Base-by-base conservation (phyloP, 2,797 vertebrate species). In the Neosalanx taihuensis region DNA sequence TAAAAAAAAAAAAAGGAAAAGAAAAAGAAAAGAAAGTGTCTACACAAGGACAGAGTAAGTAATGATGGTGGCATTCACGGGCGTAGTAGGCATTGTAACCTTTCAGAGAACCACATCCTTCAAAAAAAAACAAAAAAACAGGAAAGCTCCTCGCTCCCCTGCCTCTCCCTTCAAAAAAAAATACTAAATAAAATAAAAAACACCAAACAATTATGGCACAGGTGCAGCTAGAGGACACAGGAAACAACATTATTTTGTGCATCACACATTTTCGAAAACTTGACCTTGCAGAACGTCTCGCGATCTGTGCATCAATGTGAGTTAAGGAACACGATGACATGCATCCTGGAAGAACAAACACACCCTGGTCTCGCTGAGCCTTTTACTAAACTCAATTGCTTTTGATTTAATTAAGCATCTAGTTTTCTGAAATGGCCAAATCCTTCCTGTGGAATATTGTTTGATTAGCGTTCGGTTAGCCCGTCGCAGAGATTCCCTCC, bases 61-160 rank as follows among this genome's bases (percentile, higher is more conserved):
- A 78, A 81, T 81, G 75, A 76, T 70, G 75, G 70, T 83, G 79
- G 76, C 76, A 76, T 83, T 81, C 73, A 69, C 67, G 46, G 67
- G 64, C 73, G 18, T 78, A 79, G 76, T 73, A 74, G 76, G 74
- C 60, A 41, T 62, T 35, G 69, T 83, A 81, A 85, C 74, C 81
- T 81, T 85, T 82, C 53, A 70, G 51, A 81, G 63, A 83, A 78
- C 37, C 30, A 30, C 72, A 80, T 81, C 79, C 51, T 72, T 86
- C 74, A 83, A 46, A 31, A 65, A 9, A 13, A 71, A 83, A 46
- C 29, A 65, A 9, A 13, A 71, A 46, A 46, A 30, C 20, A 33
- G 9, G 18, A 68, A 68, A 68, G 53, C 30, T 60, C 41, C 35
- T 37, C 20, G 51, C 23, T 12, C 17, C 23, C 20, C 33, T 46